These are phyloP conservation scores for Otis tarda DNA, from an alignment of 2,113 vertebrate genomes.

Conservation along the genomic window DNA sequence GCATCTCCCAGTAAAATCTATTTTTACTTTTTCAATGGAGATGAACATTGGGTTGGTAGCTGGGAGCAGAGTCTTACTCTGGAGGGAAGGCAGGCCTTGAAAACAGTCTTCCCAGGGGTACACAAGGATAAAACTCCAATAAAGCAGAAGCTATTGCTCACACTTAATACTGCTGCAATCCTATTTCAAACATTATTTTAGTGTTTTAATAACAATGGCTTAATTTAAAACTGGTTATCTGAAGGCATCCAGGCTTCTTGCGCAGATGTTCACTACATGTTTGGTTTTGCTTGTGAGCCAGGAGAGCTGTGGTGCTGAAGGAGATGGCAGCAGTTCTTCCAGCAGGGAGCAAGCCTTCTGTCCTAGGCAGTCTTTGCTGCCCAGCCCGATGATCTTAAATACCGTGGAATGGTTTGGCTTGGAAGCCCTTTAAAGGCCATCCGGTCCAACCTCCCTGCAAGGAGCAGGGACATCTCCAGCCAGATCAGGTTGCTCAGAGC, in stretches of 20 bases:
- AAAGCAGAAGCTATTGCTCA: neutral
- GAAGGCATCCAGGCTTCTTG: neutral
- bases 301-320: neutral
- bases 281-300: neutral
- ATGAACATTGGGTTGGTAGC: neutral
- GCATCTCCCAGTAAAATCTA: neutral
- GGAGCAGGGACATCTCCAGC: too few relatives aligned
- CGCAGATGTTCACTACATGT: fast-evolving
- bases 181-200: neutral
- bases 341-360: neutral
- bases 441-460: too few relatives aligned
- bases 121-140: neutral
- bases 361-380: neutral
- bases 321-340: neutral
- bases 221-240: neutral
- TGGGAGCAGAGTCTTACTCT: neutral
- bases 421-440: too few relatives aligned
- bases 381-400: neutral
- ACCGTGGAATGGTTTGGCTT: too few relatives aligned
- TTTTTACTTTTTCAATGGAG: neutral
- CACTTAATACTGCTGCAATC: neutral
- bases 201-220: neutral
- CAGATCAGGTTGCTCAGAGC: too few relatives aligned
- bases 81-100: neutral
- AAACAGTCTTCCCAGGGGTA: neutral